Base-by-base conservation (phyloP, 1,140 invertebrate species). In the Arctopsyche grandis region DNA sequence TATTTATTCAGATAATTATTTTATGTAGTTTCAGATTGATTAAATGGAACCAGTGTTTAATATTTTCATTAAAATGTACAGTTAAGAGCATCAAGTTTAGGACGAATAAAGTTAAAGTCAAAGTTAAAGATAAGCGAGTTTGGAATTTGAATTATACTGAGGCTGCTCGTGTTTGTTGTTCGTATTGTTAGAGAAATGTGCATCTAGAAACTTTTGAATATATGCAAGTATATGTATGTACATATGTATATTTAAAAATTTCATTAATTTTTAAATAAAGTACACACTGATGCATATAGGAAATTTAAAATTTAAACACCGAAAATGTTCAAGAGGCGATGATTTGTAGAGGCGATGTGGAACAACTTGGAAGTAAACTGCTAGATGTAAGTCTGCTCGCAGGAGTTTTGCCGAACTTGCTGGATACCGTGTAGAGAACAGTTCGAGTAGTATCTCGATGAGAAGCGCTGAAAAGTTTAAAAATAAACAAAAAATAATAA, bases 321-420 rank as follows among this genome's bases (percentile, higher is more conserved):
- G 16, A 52, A 52, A 52, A 66, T 16, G 38, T 71, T 71, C 43
- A 46, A 71, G 69, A 71, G 38, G 10, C 3, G 24, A 22, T 5
- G 14, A 44, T 71, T 71, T 48, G 29, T 71, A 5, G n/a, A 48
- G 69, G 21, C n/a, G 44, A 71, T 66, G 14, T 21, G 14, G 38
- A 24, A 46, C 19, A 71, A 56, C 24, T 46, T 21, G 43, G 79
- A 69, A 19, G 69, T 81, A 81, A 83, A 80, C 85, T 79, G 85
- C 92, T 93, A 93, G 90, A 93, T 93, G 89, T 92, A 93, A 84
- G 92, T 93, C 87, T 93, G 92, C 88, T 93, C 92, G 88, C 92
- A 92, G 86, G 92, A 93, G 85, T 93, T 93, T 87, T 93, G 92
- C 81, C 92, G 90, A 84, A 92, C 88, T 85, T 90, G 88, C 85